Evolutionary conservation across 2,888 invertebrate genomes (phyloP), one percentile per base, ranked within the genome.

Genomic region (Catocala nupta): DNA sequence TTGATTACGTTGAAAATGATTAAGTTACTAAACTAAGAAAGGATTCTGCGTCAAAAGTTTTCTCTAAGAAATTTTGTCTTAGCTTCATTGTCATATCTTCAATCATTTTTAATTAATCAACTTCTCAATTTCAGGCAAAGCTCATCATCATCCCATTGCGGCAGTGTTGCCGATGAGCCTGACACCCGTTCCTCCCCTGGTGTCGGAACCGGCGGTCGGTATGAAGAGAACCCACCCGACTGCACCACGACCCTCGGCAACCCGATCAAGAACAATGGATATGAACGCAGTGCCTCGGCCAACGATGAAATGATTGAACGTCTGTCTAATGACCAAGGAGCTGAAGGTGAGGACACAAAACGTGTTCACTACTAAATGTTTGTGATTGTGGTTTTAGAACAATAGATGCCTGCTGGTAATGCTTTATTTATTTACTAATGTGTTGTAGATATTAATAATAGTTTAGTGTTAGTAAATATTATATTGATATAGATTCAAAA

Each of bases 251-350:
- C 95, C 77, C 88, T 94, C 84, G 80, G 87, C 79, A 91, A 91
- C 85, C 90, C 92, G 1, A 84, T 89, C 76, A 90, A 95, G 92
- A 91, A 95, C 90, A 88, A 95, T 86, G 90, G 95, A 87, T 89
- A 94, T 71, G 94, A 94, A 80, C 90, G 94, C 78, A 90, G 89
- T 81, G 89, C 89, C 54, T 88, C 92, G 48, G 89, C 83, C 63
- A 91, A 90, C 63, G 93, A 94, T 65, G 94, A 94, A 56, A 90
- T 90, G 82, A 87, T 89, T 70, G 95, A 90, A 87, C 95, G 87
- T 87, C 89, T 88, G 84, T 84, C 90, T 70, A 92, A 90, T 74
- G 94, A 94, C 73, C 94, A 94, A 82, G 94, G 94, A 75, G 94
- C 94, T 79, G 94, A 94, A 93, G 94, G 94, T 94, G 73, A 68